Conservation (phyloP, 1,140 invertebrate species). For the Neuroterus valhalla region DNA sequence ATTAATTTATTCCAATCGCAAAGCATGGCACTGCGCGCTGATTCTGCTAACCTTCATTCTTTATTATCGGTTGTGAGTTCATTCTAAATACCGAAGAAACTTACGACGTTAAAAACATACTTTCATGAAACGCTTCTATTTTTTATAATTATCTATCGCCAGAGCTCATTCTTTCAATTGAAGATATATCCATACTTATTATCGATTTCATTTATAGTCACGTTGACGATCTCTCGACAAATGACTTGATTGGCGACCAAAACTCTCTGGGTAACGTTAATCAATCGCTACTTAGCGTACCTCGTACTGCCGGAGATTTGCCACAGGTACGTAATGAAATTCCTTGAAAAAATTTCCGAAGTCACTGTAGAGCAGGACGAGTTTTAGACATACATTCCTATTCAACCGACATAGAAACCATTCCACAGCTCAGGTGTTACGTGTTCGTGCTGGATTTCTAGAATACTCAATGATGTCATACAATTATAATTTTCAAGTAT, state of each 20-base stretch:
- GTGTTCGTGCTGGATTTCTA: background rate
- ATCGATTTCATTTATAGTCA: constrained; percentile 53
- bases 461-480: constrained; percentile 12
- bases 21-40: background rate
- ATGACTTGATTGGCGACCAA: constrained; percentile 70
- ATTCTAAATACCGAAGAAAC: background rate
- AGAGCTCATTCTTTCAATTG: no score
- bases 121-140: no score
- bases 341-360: constrained; percentile 31
- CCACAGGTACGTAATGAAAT: constrained; percentile 75
- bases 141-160: no score
- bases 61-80: background rate
- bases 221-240: constrained; percentile 60
- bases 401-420: no score
- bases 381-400: no score
- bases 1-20: background rate
- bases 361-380: no score
- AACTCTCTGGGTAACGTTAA: constrained; percentile 66
- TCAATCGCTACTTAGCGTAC: constrained; percentile 76
- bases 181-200: background rate
- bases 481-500: constrained; percentile 1
- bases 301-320: constrained; percentile 78
- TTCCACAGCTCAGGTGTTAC: no score
- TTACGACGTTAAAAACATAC: background rate
- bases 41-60: background rate